phyloP scores from a whole-genome alignment of 2,113 vertebrate genomes.

The Cavia aperea region DNA sequence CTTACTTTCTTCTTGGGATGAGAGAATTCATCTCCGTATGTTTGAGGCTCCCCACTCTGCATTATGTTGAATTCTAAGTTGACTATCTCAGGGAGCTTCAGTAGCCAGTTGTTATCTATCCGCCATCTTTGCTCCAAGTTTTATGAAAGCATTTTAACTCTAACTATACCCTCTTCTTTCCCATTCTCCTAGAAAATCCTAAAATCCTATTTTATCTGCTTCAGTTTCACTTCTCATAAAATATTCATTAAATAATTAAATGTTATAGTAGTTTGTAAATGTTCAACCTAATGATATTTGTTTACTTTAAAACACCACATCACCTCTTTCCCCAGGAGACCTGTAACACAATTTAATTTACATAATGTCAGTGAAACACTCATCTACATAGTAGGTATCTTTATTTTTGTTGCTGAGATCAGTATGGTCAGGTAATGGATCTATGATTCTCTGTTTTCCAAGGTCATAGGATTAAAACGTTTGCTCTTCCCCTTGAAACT shows the following conservation, averaged over 20 bases:
- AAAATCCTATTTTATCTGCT: not conserved
- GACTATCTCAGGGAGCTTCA: too few species aligned
- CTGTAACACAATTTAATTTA: not conserved
- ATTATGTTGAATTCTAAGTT: too few species aligned
- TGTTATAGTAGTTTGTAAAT: not conserved
- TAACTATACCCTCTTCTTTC: not conserved
- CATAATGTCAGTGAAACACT: not conserved
- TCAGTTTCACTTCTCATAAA: not conserved
- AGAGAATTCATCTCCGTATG: too few species aligned
- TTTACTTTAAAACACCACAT: not conserved
- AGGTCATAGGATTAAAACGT: rapidly evolving
- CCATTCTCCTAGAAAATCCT: not conserved
- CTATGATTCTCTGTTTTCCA: not conserved
- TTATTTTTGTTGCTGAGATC: not conserved
- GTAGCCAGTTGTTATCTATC: too few species aligned
- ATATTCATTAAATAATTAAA: not conserved
- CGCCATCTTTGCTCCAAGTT: too few species aligned
- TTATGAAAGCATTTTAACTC: not conserved
- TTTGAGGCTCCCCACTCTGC: too few species aligned
- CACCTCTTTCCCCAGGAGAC: not conserved
- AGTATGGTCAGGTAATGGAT: not conserved
- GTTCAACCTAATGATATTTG: not conserved
- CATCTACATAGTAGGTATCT: not conserved
- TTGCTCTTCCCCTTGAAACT: not conserved
- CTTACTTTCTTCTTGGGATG: too few species aligned